Conservation (phyloP, 2,797 vertebrate genomes). For the Capromys pilorides region DNA sequence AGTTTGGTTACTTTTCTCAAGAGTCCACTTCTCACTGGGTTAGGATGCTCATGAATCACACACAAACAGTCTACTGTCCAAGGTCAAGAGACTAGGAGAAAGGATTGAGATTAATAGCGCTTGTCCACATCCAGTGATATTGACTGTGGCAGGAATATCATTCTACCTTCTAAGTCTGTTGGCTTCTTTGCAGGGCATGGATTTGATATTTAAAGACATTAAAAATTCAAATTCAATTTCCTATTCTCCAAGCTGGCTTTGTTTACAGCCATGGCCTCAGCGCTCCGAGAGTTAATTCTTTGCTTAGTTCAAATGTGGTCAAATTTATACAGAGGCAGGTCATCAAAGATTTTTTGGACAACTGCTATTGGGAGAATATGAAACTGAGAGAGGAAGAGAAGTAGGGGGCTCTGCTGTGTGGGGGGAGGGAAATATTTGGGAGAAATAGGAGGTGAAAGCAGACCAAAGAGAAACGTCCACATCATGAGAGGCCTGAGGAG, state of each 20-base stretch:
- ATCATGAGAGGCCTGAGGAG: conserved; percentile 45
- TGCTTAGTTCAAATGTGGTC: conserved; percentile 57
- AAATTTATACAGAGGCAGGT: conserved; percentile 2
- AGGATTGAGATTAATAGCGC: neutral
- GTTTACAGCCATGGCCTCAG: conserved; percentile 9
- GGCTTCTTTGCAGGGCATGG: neutral
- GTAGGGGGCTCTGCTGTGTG: neutral
- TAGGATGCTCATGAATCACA: neutral
- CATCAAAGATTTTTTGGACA: conserved; percentile 7
- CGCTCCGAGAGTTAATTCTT: conserved; percentile 56
- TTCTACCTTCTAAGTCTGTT: neutral
- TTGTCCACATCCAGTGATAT: neutral
- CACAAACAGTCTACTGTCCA: neutral
- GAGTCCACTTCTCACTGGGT: neutral
- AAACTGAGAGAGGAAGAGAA: conserved; percentile 40
- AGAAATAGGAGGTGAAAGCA: conserved; percentile 46
- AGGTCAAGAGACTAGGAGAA: conserved; percentile 28
- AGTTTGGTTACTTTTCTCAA: conserved; percentile 54
- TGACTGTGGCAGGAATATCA: neutral
- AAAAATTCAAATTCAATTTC: conserved; percentile 25
- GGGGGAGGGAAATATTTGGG: neutral
- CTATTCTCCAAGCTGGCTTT: conserved; percentile 44
- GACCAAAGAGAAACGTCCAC: conserved; percentile 27
- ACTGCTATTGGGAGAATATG: neutral
- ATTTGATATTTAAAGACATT: conserved; percentile 52